Evolutionary conservation across 2,113 vertebrate genomes (phyloP).

Genomic region (Rhinolophus sinicus): DNA sequence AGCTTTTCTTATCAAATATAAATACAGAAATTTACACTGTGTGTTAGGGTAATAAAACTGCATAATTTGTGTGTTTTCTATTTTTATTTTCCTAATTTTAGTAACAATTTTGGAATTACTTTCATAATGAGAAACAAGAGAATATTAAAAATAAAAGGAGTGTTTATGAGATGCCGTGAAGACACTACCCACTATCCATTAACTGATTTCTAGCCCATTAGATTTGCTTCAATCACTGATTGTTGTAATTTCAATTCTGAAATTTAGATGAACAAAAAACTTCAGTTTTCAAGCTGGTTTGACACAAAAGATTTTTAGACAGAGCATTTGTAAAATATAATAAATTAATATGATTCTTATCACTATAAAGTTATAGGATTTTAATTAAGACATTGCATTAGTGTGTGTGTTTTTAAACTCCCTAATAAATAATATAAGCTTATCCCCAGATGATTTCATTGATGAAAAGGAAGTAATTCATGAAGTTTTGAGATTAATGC

Average conservation of each 20-base stretch:
- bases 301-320: neutral
- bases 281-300: neutral
- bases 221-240: neutral
- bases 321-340: neutral
- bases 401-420: neutral
- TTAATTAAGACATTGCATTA: neutral
- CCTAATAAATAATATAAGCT: constrained; percentile 4
- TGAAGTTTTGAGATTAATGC: constrained; percentile 37
- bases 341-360: neutral
- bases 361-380: neutral
- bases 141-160: neutral
- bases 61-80: neutral
- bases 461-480: constrained; percentile 45
- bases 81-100: neutral
- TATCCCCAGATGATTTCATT: neutral
- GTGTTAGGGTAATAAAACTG: neutral
- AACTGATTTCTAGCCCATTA: neutral
- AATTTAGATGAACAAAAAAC: neutral
- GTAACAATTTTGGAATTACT: neutral
- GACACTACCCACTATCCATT: neutral
- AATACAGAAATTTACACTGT: neutral
- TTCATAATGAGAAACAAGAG: neutral
- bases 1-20: neutral
- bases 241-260: neutral
- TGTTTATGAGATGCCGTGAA: neutral